Evolutionary conservation across 2,113 vertebrate genomes (phyloP), one percentile per base, ranked within the genome.

Genomic region (Danionella cerebrum): DNA sequence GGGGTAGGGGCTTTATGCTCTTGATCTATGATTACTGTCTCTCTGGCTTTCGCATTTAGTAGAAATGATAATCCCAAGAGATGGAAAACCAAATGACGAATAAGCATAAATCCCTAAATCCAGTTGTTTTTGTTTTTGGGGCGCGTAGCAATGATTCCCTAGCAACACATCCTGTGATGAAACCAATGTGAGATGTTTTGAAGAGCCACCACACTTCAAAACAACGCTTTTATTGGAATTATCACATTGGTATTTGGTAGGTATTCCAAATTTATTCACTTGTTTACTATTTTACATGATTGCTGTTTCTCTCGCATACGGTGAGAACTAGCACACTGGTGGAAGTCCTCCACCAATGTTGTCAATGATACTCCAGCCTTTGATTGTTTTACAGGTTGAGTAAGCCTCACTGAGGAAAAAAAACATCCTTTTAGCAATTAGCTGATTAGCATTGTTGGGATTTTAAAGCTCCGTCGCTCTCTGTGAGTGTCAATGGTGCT

Each of bases 21-120:
- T 64, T 64, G 60, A 64, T 64, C 44, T 64, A 35, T 69, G 44
- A 69, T 60, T 59, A 60, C 22, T 27, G 33, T 48, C 16, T 64
- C 67, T 58, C 52, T 42, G 9, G 50, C 24, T 38, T 58, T n/a
- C 24, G 13, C 35, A 22, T 21, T 31, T 45, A 39, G 59, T 55
- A 14, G 39, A 64, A 21, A 41, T 24, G 36, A 82, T 86, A 84
- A 87, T 87, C 86, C 80, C 64, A 76, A 80, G 74, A 76, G 70
- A 59, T 68, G 75, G 74, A 84, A 81, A 79, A 73, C 58, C 80
- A 45, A 19, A 25, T 58, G 24, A 73, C 52, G 13, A 73, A 69
- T 80, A 47, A 85, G 80, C 82, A 73, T 65, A 82, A 82, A 87
- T 84, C 76, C 73, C 10, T 76, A 84, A 88, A 89, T 85, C 86